Evolutionary conservation across 1,140 invertebrate genomes (phyloP), one percentile per base, ranked within the genome.

Genomic region (Dinoponera quadriceps): DNA sequence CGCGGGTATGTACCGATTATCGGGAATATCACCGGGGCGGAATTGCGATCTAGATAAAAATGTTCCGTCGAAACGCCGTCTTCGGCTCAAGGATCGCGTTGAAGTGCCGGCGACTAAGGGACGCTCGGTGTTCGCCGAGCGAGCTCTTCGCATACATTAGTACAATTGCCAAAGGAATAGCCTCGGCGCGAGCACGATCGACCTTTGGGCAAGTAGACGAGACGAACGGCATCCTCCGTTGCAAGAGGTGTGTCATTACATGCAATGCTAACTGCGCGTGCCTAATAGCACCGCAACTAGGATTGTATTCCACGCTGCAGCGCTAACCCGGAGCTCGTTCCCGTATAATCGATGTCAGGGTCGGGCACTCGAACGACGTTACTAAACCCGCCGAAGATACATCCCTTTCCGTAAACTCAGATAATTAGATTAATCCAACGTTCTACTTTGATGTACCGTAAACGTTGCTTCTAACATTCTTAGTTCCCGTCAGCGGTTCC

Each of bases 241-340:
- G 71, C 86, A n/a, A 77, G 87, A 88, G 83, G 86, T 88, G 87
- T 88, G 87, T 88, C 87, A 85, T 88, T 88, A 88, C 86, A 77
- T 82, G 86, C 83, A 80, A 88, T 88, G 87, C 86, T 88, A 88
- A 88, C 86, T 88, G 86, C 86, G 87, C 87, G 87, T 88, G 78
- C 87, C 87, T 88, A 88, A 88, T 88, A 88, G 86, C 78, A 57
- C 60, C 86, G 73, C 86, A 78, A 78, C 86, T 62, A 88, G 86
- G 72, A 88, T 74, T 73, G 85, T 77, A 68, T 69, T 85, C 38
- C 82, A 74, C 84, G 81, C 71, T 74, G 73, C 63, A 71, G 74
- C 78, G 88, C 73, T 87, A 38, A 80, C 66, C 68, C 83, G 88
- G 85, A 77, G 72, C 85, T 84, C 73, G 74, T 84, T 82, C 81